Base-by-base conservation (phyloP, 1,140 invertebrate genomes). In the Drosophila willistoni region DNA sequence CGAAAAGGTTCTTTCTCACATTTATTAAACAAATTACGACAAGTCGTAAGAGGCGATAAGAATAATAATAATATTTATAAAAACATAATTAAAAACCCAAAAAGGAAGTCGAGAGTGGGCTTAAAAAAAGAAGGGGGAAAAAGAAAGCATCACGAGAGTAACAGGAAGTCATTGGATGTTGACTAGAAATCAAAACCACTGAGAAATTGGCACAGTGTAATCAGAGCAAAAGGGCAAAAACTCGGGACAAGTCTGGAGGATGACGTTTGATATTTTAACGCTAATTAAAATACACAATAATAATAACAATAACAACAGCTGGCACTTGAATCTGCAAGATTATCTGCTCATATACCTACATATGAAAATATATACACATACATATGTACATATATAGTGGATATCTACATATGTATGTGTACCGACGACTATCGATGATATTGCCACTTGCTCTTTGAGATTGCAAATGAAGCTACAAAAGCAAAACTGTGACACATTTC, bases 221-320 rank as follows among this genome's bases (percentile, higher is more conserved):
- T 66, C 61, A 67, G 33, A 64, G 63, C 42, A 22, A 60, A 56
- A n/a, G 14, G 25, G 34, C 10, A 55, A 57, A 63, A 55, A 25
- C 0, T 33, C 47, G 42, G n/a, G 12, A 36, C 22, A 41, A 39
- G 36, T 39, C 36, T 39, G 10, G 12, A 39, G 29, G 34, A 87
- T 87, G 83, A 79, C 76, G 75, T 76, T 77, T 77, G 70, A 82
- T 86, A 79, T 86, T 86, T 83, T 57, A 79, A 83, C 83, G 83
- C 83, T 86, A 86, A 86, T 86, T 86, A 86, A 73, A 86, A 86
- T 87, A 86, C 81, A 87, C 79, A 86, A 86, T 36, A 36, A 36
- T 66, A 81, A 86, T 67, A 78, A 71, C 75, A 67, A 54, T 47
- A 77, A 64, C 63, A 78, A 87, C 82, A 87, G 79, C 64, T 86